phyloP scores from a whole-genome alignment of 2,113 vertebrate genomes.

The Toxotes jaculatrix region DNA sequence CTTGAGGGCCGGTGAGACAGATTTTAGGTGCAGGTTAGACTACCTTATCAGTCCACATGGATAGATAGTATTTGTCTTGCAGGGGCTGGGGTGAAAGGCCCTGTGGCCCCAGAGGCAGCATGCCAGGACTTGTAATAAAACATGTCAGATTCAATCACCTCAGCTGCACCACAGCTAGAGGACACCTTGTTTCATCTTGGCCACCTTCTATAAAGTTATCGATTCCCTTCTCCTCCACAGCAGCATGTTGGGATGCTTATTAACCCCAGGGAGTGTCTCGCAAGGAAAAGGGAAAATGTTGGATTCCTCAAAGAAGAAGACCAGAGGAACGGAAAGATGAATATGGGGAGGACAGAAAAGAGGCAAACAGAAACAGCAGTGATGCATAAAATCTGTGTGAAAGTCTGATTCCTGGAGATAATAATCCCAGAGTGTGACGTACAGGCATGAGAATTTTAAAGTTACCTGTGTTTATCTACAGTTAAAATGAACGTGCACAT shows the following conservation, averaged over 20 bases:
- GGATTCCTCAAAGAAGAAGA: conserved; percentile 9
- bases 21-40: conserved; percentile 19
- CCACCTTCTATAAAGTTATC: conserved; percentile 55
- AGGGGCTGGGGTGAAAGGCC: conserved; percentile 38
- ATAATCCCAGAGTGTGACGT: conserved; percentile 4
- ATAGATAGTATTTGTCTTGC: conserved; percentile 52
- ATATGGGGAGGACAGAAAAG: neutral
- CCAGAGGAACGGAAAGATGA: neutral
- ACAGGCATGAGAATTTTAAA: conserved; percentile 29
- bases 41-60: conserved; percentile 6
- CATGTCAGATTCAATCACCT: conserved; percentile 69
- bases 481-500: conserved; percentile 17
- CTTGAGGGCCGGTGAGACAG: neutral
- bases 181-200: conserved; percentile 59
- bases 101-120: conserved; percentile 16
- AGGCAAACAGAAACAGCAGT: neutral
- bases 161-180: conserved; percentile 30
- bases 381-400: neutral
- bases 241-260: conserved; percentile 48
- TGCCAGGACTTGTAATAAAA: conserved; percentile 63
- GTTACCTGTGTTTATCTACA: conserved; percentile 6
- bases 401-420: conserved; percentile 12
- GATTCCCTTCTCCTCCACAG: conserved; percentile 38
- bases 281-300: conserved; percentile 16
- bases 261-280: conserved; percentile 55